Conservation (phyloP, 2,113 vertebrate genomes). For the Scatophagus argus region DNA sequence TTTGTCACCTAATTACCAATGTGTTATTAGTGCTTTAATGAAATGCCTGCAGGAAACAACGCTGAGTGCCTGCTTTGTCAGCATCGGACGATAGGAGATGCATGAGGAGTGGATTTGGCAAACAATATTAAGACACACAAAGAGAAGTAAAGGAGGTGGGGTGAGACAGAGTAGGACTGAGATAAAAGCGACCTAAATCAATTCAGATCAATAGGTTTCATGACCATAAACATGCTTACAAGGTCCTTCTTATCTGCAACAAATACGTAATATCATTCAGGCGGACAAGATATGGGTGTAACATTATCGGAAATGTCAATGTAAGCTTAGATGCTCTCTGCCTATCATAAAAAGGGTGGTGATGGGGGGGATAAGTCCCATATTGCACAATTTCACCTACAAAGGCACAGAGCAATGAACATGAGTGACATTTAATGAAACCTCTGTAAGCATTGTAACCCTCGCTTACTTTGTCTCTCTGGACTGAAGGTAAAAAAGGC, state of each 20-base stretch:
- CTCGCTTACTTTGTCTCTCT: not conserved
- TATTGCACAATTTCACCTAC: conserved; percentile 6
- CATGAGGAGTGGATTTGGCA: conserved; percentile 54
- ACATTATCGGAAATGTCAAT: conserved; percentile 37
- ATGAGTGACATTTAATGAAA: not conserved
- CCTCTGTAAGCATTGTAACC: conserved; percentile 1
- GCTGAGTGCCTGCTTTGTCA: conserved; percentile 66
- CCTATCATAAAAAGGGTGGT: not conserved
- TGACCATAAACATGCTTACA: conserved; percentile 17
- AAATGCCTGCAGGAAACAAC: conserved; percentile 83
- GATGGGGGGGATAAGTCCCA: not conserved
- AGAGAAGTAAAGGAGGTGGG: conserved; percentile 13
- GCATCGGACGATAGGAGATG: conserved; percentile 43
- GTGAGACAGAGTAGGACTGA: not conserved
- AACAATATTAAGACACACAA: conserved; percentile 61
- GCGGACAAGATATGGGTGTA: not conserved
- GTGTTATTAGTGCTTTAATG: conserved; percentile 86
- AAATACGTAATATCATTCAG: conserved; percentile 4
- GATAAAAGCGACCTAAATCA: not conserved
- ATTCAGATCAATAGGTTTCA: conserved; percentile 41
- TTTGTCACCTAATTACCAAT: conserved; percentile 84
- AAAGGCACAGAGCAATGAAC: not conserved
- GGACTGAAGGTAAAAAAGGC: not conserved
- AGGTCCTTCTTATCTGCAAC: conserved; percentile 5
- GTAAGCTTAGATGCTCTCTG: not conserved